Conservation (phyloP, 2,113 vertebrate genomes). For the Piprites chloris region DNA sequence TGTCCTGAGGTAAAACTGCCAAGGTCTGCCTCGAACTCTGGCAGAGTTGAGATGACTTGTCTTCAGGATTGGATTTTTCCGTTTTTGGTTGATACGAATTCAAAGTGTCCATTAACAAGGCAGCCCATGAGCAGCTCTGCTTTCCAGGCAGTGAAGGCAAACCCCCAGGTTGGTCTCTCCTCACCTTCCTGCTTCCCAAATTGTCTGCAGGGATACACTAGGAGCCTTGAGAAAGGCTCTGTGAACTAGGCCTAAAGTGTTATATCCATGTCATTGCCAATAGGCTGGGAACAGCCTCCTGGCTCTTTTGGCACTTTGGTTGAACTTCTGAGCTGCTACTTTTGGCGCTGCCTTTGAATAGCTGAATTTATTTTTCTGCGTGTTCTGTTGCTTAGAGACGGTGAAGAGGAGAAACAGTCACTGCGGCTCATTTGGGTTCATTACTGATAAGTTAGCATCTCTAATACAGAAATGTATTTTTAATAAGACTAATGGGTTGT, state of each 20-base stretch:
- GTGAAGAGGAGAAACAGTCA: constrained; percentile 27
- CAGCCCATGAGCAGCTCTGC: not conserved
- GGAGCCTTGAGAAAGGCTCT: not conserved
- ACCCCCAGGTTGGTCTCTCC: not conserved
- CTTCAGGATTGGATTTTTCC: rapidly evolving
- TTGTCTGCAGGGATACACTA: rapidly evolving
- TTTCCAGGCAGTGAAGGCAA: not conserved
- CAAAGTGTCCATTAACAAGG: rapidly evolving
- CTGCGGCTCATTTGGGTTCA: constrained; percentile 34
- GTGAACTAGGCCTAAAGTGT: not conserved
- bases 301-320: constrained; percentile 20
- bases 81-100: not conserved
- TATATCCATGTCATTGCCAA: not conserved
- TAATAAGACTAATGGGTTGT: constrained; percentile 15
- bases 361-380: constrained; percentile 63
- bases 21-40: not conserved
- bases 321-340: constrained; percentile 46
- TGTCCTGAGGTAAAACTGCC: not conserved
- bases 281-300: constrained; percentile 7
- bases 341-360: constrained; percentile 43
- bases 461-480: constrained; percentile 18
- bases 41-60: not conserved
- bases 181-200: not conserved
- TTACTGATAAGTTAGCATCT: constrained; percentile 42
- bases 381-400: constrained; percentile 67